Evolutionary conservation across 2,113 vertebrate genomes (phyloP).

Genomic region (Pavo muticus): DNA sequence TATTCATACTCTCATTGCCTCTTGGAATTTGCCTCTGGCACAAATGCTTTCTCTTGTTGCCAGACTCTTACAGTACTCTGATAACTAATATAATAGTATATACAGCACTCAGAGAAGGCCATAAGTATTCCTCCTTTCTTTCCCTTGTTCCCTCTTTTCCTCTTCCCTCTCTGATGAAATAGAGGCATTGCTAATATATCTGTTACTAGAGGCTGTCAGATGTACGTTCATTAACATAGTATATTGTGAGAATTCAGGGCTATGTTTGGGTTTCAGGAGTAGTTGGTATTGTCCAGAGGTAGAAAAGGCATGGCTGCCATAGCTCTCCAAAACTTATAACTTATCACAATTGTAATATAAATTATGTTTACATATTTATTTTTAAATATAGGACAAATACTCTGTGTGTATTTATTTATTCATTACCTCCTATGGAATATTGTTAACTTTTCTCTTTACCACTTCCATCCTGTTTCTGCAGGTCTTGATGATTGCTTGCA

Average conservation of each 20-base stretch:
- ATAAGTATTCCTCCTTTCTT: neutral
- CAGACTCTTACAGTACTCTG: neutral
- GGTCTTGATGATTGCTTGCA: constrained; percentile 97
- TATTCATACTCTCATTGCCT: neutral
- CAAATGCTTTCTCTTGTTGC: neutral
- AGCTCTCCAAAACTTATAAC: neutral
- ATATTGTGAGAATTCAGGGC: neutral
- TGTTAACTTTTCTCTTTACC: neutral
- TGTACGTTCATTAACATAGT: neutral
- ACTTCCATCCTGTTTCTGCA: constrained; percentile 64
- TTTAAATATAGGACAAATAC: neutral
- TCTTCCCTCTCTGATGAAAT: neutral
- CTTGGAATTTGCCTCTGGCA: neutral
- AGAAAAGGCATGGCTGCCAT: neutral
- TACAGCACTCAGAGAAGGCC: neutral
- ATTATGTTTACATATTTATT: neutral
- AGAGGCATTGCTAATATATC: neutral
- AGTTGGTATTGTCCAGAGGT: rapidly evolving
- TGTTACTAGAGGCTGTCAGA: neutral
- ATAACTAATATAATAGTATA: neutral
- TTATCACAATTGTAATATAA: neutral
- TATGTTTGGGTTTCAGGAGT: neutral
- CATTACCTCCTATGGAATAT: neutral
- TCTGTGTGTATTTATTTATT: neutral
- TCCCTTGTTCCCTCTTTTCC: neutral